Base-by-base conservation (phyloP, 2,888 invertebrate species). In the Hybos culiciformis region DNA sequence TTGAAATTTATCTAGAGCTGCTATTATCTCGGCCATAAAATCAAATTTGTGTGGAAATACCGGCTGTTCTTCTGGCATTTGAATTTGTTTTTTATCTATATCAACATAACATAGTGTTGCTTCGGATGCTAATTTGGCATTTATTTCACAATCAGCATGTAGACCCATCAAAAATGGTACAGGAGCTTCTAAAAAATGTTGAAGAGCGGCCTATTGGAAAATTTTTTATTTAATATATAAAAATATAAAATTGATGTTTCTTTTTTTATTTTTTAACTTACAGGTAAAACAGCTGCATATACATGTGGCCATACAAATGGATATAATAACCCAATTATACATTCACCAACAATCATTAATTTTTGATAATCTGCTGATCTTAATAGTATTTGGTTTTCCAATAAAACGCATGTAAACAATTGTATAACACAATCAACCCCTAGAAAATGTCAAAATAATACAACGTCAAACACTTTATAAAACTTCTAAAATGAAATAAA, bases 261-360 rank as follows among this genome's bases (percentile, higher is more conserved):
- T n/a, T n/a, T n/a, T n/a, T n/a, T n/a, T n/a, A n/a, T n/a, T n/a
- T n/a, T n/a, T n/a, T n/a, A n/a, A n/a, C n/a, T n/a, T n/a, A n/a
- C n/a, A 2, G 98, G 98, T 55, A 98, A 71, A 58, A 98, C 94
- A 21, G 98, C 98, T 46, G 97, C 98, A 67, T 98, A 98, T 4
- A 98, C 96, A 66, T 98, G 96, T 41, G 94, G 93, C 98, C 98
- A 98, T 20, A 80, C 74, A 63, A 97, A 98, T 2, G 98, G 98
- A 58, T 96, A 85, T 31, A 96, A 70, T 19, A 98, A 70, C 0
- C 87, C 75, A 4, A 84, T 85, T 53, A 96, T 77, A 55, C 92
- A 85, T 68, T 98, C 98, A 5, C 96, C 88, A 14, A 98, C 92
- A 50, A 94, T 72, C 93, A 97, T 97, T 54, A 98, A 69, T 60